Conservation (phyloP, 2,113 vertebrate species). For the Mastomys coucha region DNA sequence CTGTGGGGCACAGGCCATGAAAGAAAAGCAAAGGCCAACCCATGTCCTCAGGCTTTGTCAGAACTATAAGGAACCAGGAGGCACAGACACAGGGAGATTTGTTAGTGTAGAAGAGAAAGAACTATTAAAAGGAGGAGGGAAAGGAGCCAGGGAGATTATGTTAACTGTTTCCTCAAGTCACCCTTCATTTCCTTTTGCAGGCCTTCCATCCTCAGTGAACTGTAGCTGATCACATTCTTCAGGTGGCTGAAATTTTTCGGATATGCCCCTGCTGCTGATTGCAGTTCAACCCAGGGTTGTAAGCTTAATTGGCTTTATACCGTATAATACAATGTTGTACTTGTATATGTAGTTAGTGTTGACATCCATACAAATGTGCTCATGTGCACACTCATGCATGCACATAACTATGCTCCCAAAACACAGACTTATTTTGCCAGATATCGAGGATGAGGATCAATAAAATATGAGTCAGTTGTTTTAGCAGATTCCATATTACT, state of each 20-base stretch:
- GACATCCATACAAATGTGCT: not conserved
- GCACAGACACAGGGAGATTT: not conserved
- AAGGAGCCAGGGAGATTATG: not conserved
- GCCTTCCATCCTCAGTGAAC: not conserved
- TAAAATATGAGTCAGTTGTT: not conserved
- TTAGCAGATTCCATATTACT: not conserved
- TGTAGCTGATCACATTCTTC: not conserved
- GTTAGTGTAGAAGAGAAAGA: not conserved
- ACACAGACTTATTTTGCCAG: not conserved
- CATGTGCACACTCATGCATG: too few species aligned
- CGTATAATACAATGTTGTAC: too few species aligned
- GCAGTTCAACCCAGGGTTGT: not conserved
- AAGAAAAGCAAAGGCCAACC: not conserved
- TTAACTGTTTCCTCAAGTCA: not conserved
- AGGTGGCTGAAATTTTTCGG: not conserved
- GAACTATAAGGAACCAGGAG: not conserved
- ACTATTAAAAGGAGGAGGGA: not conserved
- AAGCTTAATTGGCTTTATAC: not conserved
- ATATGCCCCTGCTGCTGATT: not conserved
- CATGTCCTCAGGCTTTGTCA: not conserved
- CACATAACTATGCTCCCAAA: not conserved
- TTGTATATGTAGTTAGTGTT: not conserved
- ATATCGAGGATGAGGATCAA: not conserved
- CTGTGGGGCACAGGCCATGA: fast-evolving
- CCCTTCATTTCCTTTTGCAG: not conserved